Percentiles rank a stretch among this genome's conserved stretches.
These are phyloP conservation scores for Trichopria drosophilae DNA, from an alignment of 2,888 invertebrate species.

Conservation along the genomic window DNA sequence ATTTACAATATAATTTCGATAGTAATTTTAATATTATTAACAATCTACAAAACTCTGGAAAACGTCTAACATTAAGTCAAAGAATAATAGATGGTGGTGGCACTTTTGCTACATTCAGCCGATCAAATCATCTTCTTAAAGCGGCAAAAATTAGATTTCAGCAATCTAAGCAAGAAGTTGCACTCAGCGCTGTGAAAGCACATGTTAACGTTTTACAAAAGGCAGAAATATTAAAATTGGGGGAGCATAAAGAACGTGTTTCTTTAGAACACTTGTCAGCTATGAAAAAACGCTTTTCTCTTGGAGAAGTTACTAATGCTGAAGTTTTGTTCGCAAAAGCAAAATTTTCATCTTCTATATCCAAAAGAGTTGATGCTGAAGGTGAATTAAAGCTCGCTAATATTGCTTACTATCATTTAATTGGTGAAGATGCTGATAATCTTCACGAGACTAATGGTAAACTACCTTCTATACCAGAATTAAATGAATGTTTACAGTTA, in stretches of 20 bases:
- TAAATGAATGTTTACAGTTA: conserved; percentile 24
- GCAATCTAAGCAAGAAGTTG: conserved; percentile 15
- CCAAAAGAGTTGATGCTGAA: conserved; percentile 25
- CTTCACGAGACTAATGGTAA: conserved; percentile 22
- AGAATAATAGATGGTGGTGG: conserved; percentile 20
- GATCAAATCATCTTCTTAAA: conserved; percentile 23
- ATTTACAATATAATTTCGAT: conserved; percentile 20
- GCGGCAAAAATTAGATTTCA: conserved; percentile 20
- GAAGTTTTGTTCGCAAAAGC: conserved; percentile 23
- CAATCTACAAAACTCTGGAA: conserved; percentile 14
- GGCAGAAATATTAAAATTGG: conserved; percentile 20
- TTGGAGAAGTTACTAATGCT: conserved; percentile 23
- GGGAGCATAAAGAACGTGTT: conserved; percentile 22
- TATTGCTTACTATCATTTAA: conserved; percentile 24
- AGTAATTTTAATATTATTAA: conserved; percentile 22
- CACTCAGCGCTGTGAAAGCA: conserved; percentile 22
- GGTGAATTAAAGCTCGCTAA: conserved; percentile 23
- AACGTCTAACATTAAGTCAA: conserved; percentile 18
- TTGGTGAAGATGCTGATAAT: conserved; percentile 25
- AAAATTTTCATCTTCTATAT: conserved; percentile 24
- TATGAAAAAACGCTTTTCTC: conserved; percentile 23
- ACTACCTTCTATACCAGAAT: conserved; percentile 24
- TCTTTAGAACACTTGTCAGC: conserved; percentile 22
- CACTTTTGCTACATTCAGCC: conserved; percentile 22
- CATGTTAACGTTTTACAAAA: conserved; percentile 20